phyloP scores from a whole-genome alignment of 2,113 vertebrate genomes.

The Tachycineta bicolor region DNA sequence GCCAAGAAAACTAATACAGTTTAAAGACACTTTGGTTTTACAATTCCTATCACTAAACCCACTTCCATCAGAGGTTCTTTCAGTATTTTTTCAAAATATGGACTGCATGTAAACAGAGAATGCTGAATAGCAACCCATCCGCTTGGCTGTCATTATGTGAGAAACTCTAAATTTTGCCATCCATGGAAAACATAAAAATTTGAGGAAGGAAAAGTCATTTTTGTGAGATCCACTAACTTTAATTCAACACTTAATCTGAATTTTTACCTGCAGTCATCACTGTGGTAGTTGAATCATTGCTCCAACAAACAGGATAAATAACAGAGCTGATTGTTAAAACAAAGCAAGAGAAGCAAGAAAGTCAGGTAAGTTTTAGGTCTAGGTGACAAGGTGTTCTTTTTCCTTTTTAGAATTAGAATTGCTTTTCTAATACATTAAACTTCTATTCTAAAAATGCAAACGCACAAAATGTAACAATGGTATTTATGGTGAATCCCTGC shows the following conservation, averaged over 20 bases:
- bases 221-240: neutral
- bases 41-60: neutral
- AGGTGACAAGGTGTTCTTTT: neutral
- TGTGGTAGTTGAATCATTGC: neutral
- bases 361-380: neutral
- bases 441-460: neutral
- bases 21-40: neutral
- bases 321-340: neutral
- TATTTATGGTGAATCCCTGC: neutral
- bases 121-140: neutral
- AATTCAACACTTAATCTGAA: neutral
- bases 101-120: neutral
- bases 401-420: neutral
- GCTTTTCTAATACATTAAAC: neutral
- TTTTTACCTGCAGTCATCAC: neutral
- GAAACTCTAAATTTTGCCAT: neutral
- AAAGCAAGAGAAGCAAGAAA: neutral
- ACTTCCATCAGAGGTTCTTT: neutral
- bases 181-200: neutral
- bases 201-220: neutral
- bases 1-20: neutral
- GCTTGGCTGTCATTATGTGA: fast-evolving
- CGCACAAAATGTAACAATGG: neutral
- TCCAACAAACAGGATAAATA: neutral
- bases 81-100: neutral